Percentiles rank a stretch among this genome's conserved stretches.
phyloP scores from a whole-genome alignment of 2,113 vertebrate genomes.

The Percina caprodes region DNA sequence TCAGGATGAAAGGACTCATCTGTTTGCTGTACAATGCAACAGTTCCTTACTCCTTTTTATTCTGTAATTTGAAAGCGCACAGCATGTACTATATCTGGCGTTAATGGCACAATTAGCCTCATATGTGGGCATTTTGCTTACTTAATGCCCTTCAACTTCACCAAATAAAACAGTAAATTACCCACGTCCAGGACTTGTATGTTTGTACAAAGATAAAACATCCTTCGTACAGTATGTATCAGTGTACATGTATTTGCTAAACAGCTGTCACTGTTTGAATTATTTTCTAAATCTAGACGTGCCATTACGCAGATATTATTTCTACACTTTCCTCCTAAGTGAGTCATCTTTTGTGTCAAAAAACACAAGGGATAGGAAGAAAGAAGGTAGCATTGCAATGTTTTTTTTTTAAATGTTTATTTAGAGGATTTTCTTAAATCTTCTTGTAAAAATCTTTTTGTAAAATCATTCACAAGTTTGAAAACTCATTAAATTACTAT shows the following conservation, averaged over 20 bases:
- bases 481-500: background rate
- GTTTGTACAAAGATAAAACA: slow-evolving; percentile 14
- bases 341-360: background rate
- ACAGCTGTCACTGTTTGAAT: slow-evolving; percentile 1
- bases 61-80: background rate
- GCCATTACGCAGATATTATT: background rate
- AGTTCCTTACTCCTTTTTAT: background rate
- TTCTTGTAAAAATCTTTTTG: too few relatives aligned
- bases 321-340: background rate
- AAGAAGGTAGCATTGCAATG: background rate
- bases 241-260: background rate
- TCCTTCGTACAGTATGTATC: background rate
- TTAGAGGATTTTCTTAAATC: too few relatives aligned
- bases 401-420: background rate
- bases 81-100: background rate
- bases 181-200: background rate
- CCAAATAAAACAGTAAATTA: background rate
- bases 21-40: background rate
- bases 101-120: background rate
- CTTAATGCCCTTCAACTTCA: background rate
- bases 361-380: background rate
- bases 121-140: background rate
- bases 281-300: background rate
- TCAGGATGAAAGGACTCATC: background rate
- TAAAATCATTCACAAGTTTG: background rate